These are phyloP conservation scores for Ditylenchus dipsaci DNA, from an alignment of 1,140 invertebrate genomes.

Conservation along the genomic window DNA sequence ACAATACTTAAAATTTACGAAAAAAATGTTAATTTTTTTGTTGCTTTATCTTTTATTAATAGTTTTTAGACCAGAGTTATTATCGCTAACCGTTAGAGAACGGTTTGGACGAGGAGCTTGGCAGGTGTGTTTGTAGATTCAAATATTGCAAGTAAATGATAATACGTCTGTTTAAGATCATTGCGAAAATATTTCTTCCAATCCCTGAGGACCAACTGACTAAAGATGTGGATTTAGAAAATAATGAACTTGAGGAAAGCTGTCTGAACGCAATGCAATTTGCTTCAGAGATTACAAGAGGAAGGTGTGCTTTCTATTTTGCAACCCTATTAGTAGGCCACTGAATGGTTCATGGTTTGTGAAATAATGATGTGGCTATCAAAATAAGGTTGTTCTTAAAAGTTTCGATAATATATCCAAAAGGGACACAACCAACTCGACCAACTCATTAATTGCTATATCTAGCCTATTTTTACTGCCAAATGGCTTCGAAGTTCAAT, in stretches of 20 bases:
- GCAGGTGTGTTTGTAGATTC: background rate
- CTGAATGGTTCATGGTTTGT: background rate
- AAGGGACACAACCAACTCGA: no score
- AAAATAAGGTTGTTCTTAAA: no score
- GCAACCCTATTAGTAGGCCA: background rate
- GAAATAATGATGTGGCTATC: no score
- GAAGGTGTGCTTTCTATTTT: constrained; percentile 17
- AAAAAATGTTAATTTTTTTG: no score
- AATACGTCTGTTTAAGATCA: background rate
- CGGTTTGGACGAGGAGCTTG: background rate
- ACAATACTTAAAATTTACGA: no score
- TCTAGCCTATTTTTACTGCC: no score
- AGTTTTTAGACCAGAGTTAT: background rate
- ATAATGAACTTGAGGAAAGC: background rate
- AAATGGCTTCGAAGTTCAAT: no score
- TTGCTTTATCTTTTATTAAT: background rate
- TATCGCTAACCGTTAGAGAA: background rate
- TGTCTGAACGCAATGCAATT: constrained; percentile 23
- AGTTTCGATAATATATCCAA: no score
- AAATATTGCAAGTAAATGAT: background rate
- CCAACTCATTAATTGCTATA: no score
- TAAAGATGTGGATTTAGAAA: background rate
- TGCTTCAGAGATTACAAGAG: constrained; percentile 32
- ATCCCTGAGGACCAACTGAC: constrained; percentile 2
- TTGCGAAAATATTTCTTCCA: constrained; percentile 15